A percentile compares a stretch with the other conserved stretches of the same genome.
phyloP scores from a whole-genome alignment of 2,888 invertebrate species.

The Timandra comae region DNA sequence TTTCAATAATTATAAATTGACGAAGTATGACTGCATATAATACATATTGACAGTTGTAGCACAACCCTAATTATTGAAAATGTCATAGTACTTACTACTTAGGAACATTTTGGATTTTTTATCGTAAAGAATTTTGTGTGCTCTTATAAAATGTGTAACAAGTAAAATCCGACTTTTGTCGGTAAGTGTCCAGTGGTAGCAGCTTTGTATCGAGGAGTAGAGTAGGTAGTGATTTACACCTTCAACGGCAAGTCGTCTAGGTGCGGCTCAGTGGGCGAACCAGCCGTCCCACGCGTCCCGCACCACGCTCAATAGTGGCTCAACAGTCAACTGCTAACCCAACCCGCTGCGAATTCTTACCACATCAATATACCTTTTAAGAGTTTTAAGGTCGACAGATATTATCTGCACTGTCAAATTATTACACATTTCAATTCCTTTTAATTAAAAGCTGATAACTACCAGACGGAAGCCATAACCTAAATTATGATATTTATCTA shows the following conservation, averaged over 20 bases:
- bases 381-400: conserved; percentile 29
- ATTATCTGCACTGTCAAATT: conserved; percentile 5
- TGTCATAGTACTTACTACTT: too few relatives aligned
- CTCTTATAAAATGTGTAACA: conserved; percentile 1
- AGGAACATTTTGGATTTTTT: too few relatives aligned
- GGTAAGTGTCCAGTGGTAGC: neutral
- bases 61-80: too few relatives aligned
- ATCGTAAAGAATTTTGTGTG: neutral
- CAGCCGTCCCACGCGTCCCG: conserved; percentile 47
- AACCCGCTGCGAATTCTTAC: conserved; percentile 60
- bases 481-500: too few relatives aligned
- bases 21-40: too few relatives aligned
- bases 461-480: too few relatives aligned
- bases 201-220: conserved; percentile 23
- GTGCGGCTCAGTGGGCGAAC: conserved; percentile 67
- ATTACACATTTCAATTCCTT: too few relatives aligned
- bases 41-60: too few relatives aligned
- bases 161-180: too few relatives aligned
- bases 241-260: conserved; percentile 53
- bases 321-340: conserved; percentile 29
- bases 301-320: too few relatives aligned
- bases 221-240: conserved; percentile 40
- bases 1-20: too few relatives aligned
- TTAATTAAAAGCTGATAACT: too few relatives aligned
- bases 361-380: conserved; percentile 38